Conservation (phyloP, 1,140 invertebrate genomes). For the Aphaenogaster floridana region DNA sequence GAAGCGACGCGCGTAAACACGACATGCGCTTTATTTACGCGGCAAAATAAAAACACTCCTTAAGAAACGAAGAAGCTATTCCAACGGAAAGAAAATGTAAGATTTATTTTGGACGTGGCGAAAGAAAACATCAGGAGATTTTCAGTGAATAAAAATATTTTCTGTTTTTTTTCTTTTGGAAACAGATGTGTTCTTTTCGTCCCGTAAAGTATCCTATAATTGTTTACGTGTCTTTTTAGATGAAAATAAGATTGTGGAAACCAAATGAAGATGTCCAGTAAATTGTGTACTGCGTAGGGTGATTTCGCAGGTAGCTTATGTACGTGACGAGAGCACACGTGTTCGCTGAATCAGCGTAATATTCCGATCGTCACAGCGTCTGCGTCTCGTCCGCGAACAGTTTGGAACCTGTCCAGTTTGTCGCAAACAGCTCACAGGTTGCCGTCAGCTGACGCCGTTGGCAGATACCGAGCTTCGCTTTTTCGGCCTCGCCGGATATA, state of each 20-base stretch:
- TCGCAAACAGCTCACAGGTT: slow-evolving; percentile 53
- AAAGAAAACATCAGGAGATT: background rate
- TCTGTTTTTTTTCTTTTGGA: background rate
- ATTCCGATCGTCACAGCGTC: slow-evolving; percentile 34
- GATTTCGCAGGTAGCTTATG: background rate
- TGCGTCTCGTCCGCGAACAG: background rate
- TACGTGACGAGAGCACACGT: background rate
- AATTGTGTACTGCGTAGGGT: background rate
- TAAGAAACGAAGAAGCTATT: background rate
- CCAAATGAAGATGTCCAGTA: background rate
- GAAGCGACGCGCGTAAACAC: background rate
- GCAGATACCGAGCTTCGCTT: background rate
- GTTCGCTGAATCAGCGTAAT: slow-evolving; percentile 57
- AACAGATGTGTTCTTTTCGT: background rate
- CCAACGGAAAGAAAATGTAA: background rate
- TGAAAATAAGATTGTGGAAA: background rate
- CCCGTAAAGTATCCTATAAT: background rate
- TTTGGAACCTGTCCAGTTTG: slow-evolving; percentile 58
- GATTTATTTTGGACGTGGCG: background rate
- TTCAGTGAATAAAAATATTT: background rate
- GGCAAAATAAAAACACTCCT: background rate
- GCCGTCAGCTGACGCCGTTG: slow-evolving; percentile 59
- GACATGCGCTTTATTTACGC: background rate
- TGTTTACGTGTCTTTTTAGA: background rate
- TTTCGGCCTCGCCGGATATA: slow-evolving; percentile 19